Evolutionary conservation across 2,888 invertebrate species (phyloP).

Genomic region (Cerastoderma edule): DNA sequence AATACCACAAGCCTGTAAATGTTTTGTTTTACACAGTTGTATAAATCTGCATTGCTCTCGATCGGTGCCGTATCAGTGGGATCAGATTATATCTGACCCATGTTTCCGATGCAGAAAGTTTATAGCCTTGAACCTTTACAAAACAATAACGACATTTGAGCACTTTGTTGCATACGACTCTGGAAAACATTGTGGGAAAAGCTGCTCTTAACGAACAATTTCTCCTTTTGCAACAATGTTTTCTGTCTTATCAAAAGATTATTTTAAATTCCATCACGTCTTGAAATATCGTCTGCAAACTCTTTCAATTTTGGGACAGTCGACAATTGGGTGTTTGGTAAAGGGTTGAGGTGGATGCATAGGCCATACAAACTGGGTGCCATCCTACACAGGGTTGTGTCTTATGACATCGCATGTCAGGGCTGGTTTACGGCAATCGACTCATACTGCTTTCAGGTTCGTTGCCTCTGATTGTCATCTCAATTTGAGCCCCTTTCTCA

Average conservation of each 20-base stretch:
- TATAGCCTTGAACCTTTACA: slow-evolving; percentile 21
- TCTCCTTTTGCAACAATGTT: too few relatives aligned
- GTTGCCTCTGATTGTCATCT: background rate
- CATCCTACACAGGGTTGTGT: slow-evolving; percentile 18
- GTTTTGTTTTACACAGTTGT: too few relatives aligned
- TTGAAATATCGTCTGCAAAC: too few relatives aligned
- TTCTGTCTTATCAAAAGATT: too few relatives aligned
- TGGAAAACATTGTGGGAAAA: too few relatives aligned
- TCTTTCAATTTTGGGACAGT: too few relatives aligned
- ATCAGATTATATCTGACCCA: background rate
- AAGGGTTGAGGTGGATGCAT: too few relatives aligned
- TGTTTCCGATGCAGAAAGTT: slow-evolving; percentile 29
- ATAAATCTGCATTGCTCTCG: background rate
- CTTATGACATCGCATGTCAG: slow-evolving; percentile 28
- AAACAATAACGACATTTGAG: too few relatives aligned
- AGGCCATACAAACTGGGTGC: background rate
- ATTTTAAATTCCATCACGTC: too few relatives aligned
- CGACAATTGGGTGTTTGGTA: too few relatives aligned
- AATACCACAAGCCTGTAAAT: background rate
- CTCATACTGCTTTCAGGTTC: slow-evolving; percentile 3
- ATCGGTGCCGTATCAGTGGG: background rate
- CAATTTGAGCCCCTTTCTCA: background rate
- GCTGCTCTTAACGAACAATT: too few relatives aligned
- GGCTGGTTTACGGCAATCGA: slow-evolving; percentile 10
- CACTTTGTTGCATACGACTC: too few relatives aligned